Base-by-base conservation (phyloP, 2,888 invertebrate genomes). In the Lasioglossum marginatum region DNA sequence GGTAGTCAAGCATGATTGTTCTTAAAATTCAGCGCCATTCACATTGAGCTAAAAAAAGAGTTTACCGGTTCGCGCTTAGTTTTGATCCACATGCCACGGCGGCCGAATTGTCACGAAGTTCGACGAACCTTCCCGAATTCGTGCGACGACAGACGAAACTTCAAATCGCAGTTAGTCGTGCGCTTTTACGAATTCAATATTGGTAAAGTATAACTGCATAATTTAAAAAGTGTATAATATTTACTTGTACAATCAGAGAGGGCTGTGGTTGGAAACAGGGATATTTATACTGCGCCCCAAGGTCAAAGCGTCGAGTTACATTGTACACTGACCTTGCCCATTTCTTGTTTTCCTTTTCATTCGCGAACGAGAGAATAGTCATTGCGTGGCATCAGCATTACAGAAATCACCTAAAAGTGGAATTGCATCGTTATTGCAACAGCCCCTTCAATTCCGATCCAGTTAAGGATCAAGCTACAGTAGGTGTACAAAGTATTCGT, bases 21-120 rank as follows among this genome's bases (percentile, higher is more conserved):
- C 43, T 79, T 60, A 23, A 10, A 40, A 10, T 45, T 34, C n/a
- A 16, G 16, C 31, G 0, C 16, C 4, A 16, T 77, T n/a, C 23
- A 6, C 14, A n/a, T 57, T 48, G 19, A 2, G 14, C 3, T 23
- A 14, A 74, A 72, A 73, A 52, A 73, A 73, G 14, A 43, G 43
- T 31, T 34, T 14, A 40, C 43, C 40, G 81, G 45, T 85, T 88
- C 85, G 83, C 84, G 88, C 75, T 87, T 82, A 79, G 82, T 83
- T 88, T 81, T 16, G 31, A 57, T 37, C 80, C 60, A 74, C 68
- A 79, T 70, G 79, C 37, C 43, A 14, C 31, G 57, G 43, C 45
- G 34, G 63, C 77, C 83, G 88, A 83, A 76, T 73, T 37, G 10
- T 52, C 6, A 48, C 88, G 86, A 77, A 83, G 37, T 37, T 71